Conservation (phyloP, 1,140 invertebrate genomes). For the Stegodyphus dumicola region DNA sequence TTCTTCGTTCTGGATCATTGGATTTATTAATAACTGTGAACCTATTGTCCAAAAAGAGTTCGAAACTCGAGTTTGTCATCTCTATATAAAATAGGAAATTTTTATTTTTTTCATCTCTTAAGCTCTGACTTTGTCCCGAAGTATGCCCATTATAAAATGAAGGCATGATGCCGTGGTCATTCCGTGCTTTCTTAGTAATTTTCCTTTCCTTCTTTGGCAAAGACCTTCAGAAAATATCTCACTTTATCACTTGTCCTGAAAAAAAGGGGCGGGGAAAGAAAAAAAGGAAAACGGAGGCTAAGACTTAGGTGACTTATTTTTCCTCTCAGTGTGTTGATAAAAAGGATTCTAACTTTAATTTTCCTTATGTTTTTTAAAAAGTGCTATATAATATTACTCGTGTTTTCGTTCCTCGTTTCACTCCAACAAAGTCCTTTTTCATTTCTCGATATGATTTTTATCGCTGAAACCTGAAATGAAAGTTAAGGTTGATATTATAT, state of each 20-base stretch:
- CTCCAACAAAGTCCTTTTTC: too few species aligned
- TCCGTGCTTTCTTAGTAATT: slow-evolving; percentile 11
- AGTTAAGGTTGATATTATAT: too few species aligned
- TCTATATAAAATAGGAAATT: slow-evolving; percentile 14
- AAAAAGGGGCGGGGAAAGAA: not conserved
- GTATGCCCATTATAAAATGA: slow-evolving; percentile 19
- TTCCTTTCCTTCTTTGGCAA: slow-evolving; percentile 9
- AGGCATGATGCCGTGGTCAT: slow-evolving; percentile 4
- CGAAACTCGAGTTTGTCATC: slow-evolving; percentile 39
- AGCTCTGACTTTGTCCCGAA: not conserved
- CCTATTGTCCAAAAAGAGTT: slow-evolving; percentile 32
- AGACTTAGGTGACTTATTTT: not conserved
- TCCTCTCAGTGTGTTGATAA: too few species aligned
- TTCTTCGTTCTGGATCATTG: slow-evolving; percentile 34
- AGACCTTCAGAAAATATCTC: slow-evolving; percentile 1
- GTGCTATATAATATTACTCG: too few species aligned
- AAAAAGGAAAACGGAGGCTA: not conserved
- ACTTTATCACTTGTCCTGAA: slow-evolving; percentile 22
- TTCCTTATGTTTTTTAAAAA: too few species aligned
- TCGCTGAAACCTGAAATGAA: too few species aligned
- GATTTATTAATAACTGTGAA: slow-evolving; percentile 30
- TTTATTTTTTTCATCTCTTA: slow-evolving; percentile 17
- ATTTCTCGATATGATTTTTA: too few species aligned
- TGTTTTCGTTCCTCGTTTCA: too few species aligned
- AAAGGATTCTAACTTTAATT: too few species aligned